Evolutionary conservation across 2,888 invertebrate species (phyloP).

Genomic region (Papilio gigon): DNA sequence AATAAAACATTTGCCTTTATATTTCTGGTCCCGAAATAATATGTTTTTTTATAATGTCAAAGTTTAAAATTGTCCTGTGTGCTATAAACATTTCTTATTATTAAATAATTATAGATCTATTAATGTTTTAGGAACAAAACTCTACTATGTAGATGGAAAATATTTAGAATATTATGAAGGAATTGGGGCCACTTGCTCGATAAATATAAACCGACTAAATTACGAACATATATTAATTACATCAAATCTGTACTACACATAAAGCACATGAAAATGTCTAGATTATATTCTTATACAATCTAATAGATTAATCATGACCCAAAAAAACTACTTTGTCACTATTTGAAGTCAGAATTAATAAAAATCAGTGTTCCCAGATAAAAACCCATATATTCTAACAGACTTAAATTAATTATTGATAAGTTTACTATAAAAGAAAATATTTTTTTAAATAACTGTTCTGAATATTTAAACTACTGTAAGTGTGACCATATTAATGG

Average conservation of each 20-base stretch:
- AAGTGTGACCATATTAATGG: too few relatives aligned
- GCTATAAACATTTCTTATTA: constrained; percentile 7
- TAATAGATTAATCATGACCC: not conserved
- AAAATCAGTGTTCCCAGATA: not conserved
- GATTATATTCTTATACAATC: not conserved
- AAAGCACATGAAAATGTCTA: not conserved
- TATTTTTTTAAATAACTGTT: not conserved
- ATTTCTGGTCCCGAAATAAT: constrained; percentile 41
- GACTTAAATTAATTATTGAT: not conserved
- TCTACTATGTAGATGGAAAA: constrained; percentile 18
- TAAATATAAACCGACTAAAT: not conserved
- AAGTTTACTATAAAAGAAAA: not conserved
- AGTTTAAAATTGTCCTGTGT: not conserved
- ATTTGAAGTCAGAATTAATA: not conserved
- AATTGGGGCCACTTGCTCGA: constrained; percentile 15
- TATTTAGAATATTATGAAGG: constrained; percentile 3
- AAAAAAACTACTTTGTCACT: not conserved
- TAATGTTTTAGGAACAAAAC: constrained; percentile 27
- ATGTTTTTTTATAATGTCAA: constrained; percentile 24
- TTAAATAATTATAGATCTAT: constrained; percentile 16
- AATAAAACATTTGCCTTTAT: constrained; percentile 2
- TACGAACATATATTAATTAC: not conserved
- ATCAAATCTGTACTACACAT: not conserved
- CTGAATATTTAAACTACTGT: not conserved
- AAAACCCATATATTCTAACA: not conserved